Conservation (phyloP, 2,888 invertebrate genomes). For the Pristionchus arcanus region DNA sequence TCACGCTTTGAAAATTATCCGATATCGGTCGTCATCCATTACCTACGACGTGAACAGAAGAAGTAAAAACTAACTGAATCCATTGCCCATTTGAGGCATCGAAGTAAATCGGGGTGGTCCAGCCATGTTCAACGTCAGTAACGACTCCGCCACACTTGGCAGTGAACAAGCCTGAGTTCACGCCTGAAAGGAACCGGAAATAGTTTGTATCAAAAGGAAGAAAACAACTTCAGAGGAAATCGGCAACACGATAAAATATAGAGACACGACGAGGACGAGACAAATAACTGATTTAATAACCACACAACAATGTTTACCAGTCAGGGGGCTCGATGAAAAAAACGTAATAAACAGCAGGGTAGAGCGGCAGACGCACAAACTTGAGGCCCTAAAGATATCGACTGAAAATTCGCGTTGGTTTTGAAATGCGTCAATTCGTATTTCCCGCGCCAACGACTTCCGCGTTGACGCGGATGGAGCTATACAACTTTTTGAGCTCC, state of each 20-base stretch:
- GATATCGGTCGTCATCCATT: too few relatives aligned
- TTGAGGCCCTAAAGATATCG: conserved; percentile 36
- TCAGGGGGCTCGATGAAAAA: not conserved
- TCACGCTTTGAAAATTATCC: too few relatives aligned
- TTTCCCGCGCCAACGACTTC: not conserved
- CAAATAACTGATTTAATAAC: not conserved
- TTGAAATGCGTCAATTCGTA: not conserved
- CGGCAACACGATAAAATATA: not conserved
- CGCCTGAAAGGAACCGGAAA: conserved; percentile 13
- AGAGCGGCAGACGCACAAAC: not conserved
- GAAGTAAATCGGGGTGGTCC: not conserved
- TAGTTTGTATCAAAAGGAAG: not conserved
- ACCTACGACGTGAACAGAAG: not conserved
- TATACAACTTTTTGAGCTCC: not conserved
- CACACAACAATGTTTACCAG: conserved; percentile 18
- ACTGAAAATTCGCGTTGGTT: not conserved
- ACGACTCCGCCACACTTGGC: not conserved
- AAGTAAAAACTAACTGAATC: conserved; percentile 26
- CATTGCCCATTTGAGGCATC: conserved; percentile 37
- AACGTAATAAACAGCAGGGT: conserved; percentile 11
- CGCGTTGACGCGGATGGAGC: not conserved
- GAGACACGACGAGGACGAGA: not conserved
- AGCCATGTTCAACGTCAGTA: not conserved
- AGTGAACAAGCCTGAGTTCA: not conserved
- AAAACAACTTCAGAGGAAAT: not conserved